These are phyloP conservation scores for Salminus brasiliensis DNA, from an alignment of 2,113 vertebrate species.

Conservation along the genomic window DNA sequence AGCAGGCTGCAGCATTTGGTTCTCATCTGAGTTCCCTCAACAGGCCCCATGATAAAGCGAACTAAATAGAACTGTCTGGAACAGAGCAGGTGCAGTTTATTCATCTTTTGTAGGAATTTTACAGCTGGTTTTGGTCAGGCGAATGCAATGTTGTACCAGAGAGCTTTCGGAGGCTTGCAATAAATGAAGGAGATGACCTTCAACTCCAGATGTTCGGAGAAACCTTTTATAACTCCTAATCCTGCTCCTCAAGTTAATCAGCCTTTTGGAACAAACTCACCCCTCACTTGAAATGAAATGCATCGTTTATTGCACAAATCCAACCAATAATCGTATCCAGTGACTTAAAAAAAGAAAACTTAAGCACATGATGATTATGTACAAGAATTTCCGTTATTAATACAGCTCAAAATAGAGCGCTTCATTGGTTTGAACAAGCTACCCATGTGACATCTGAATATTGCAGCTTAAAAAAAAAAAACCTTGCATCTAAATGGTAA, in stretches of 20 bases:
- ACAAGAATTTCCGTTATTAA: background rate
- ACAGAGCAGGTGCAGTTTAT: constrained; percentile 49
- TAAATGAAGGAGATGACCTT: constrained; percentile 38
- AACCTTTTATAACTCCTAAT: constrained; percentile 9
- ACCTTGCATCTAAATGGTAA: no score
- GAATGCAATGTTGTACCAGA: constrained; percentile 34
- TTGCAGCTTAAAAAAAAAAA: background rate
- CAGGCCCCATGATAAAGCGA: constrained; percentile 52
- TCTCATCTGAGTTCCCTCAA: constrained; percentile 47
- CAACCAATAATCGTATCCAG: constrained; percentile 11
- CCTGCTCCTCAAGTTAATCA: constrained; percentile 15
- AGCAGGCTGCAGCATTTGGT: constrained; percentile 44
- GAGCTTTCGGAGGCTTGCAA: background rate
- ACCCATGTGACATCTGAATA: background rate
- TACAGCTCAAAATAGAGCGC: background rate
- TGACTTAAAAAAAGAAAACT: constrained; percentile 8
- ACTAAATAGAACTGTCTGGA: constrained; percentile 57
- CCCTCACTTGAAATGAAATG: background rate
- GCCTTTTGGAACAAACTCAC: background rate
- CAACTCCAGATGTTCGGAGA: constrained; percentile 47
- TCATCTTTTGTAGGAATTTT: constrained; percentile 34
- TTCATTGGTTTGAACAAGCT: background rate
- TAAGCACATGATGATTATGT: constrained; percentile 13
- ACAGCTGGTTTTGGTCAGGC: constrained; percentile 44
- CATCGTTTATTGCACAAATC: constrained; percentile 29